Evolutionary conservation across 2,113 vertebrate genomes (phyloP), one percentile per base, ranked within the genome.

Genomic region (Lutjanus erythropterus): DNA sequence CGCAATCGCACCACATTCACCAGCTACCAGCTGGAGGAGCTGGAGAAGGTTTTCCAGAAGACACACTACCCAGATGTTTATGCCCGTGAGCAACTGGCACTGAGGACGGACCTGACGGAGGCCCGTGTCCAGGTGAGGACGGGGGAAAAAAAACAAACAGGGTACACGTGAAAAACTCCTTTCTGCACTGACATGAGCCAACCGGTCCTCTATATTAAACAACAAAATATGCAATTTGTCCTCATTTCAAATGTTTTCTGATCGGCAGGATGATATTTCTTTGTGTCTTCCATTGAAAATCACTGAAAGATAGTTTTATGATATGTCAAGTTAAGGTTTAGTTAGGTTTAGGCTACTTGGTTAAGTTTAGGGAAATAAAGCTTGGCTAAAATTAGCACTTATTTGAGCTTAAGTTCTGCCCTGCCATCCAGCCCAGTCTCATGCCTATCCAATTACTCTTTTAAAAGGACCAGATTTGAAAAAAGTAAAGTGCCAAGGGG

Each of bases 1-100:
- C 94, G 97, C 83, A 98, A 99, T 91, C 95, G 97, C 33, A 99
- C 97, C 77, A 99, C 97, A 35, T 99, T 99, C 93, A 99, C 97
- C 15, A 98, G 97, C 78, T 99, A 98, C 94, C 97, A 99, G 94
- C 94, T 99, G 88, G 97, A 99, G 83, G 97, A 99, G 90, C 94
- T 99, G 91, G 97, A 99, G 91, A 99, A 98, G 68, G 97, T 98
- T 90, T 99, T 99, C 91, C 97, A 99, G 95, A 99, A 99, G 95
- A 99, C 97, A 6, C 97, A 99, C 92, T 99, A 99, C 87, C 97
- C 97, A 0, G 97, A 99, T 0, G 97, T 99, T 78, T 99, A 99
- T 0, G 97, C 97, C 12, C 96, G 97, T 4, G 97, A 99, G 92
- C 97, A 99, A 93, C 95, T 99, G 91, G 97, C 97, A 72, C 96